A percentile compares a stretch with the other conserved stretches of the same genome.
phyloP scores from a whole-genome alignment of 1,140 invertebrate genomes.

The Trialeurodes vaporariorum region DNA sequence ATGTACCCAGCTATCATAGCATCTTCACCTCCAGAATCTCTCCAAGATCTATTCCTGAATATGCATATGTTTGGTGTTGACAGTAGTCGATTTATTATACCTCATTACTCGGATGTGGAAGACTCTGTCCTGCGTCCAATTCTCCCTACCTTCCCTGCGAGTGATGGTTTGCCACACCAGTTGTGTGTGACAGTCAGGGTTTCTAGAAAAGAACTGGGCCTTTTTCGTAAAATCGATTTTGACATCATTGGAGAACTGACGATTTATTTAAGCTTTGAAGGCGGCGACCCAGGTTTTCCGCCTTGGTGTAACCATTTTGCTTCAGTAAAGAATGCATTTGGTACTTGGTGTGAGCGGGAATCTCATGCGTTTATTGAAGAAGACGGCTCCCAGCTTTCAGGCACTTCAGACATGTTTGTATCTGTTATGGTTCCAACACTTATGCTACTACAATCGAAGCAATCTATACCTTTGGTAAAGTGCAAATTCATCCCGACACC shows the following conservation, averaged over 20 bases:
- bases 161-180: background rate
- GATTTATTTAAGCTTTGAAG: background rate
- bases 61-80: background rate
- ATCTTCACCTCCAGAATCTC: background rate
- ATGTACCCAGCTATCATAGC: background rate
- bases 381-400: background rate
- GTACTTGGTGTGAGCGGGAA: background rate
- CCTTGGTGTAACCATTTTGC: background rate
- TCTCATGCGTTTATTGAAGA: background rate
- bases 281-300: background rate
- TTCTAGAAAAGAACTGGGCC: background rate
- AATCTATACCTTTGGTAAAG: background rate
- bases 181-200: background rate
- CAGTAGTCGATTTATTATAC: background rate
- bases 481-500: background rate
- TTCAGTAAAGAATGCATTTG: background rate
- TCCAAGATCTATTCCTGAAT: background rate
- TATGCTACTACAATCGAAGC: background rate
- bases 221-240: background rate
- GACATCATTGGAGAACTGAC: background rate
- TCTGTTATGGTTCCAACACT: background rate
- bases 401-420: background rate
- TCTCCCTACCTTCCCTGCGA: background rate
- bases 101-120: background rate
- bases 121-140: background rate